Evolutionary conservation across 2,888 invertebrate species (phyloP), one percentile per base, ranked within the genome.

Genomic region (Ophioninae sp.): DNA sequence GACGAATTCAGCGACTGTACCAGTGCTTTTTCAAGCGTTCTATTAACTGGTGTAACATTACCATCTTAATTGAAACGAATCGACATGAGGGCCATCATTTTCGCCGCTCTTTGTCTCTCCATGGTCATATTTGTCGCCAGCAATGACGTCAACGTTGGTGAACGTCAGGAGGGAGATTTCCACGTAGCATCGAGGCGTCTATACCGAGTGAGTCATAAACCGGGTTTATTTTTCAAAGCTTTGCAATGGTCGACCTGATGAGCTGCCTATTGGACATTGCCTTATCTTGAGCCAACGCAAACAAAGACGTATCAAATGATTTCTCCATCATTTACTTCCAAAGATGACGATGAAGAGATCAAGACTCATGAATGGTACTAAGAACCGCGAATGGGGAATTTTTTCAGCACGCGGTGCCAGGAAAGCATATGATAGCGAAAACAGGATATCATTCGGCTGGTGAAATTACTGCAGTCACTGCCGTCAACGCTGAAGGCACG

Each of bases 81-180:
- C 82, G 86, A 65, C 67, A 87, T 87, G 87, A 86, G 75, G 76
- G 76, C 86, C 81, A 76, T 74, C 41, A 61, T 84, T 77, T 30
- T 85, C 30, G 78, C 84, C 8, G 37, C 86, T 50, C 62, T 87
- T 39, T 88, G 89, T 73, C 69, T 90, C 0, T 85, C 84, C 0
- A 21, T 89, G 77, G 73, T 86, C 20, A 77, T 83, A 13, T 83
- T 73, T 21, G 87, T 61, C 44, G 57, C 74, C 59, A 88, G 85
- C 8, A 82, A 86, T 23, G 82, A 88, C n/a, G 37, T 90, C 7
- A 20, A 70, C 6, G 62, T 85, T 17, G 90, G 90, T 7, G 62
- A 78, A 69, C 88, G 86, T 5, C 10, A 79, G 62, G 76, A 79
- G 0, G 86, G 83, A 0, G 90, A 90, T 68, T 8, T 76, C 0